Evolutionary conservation across 2,113 vertebrate genomes (phyloP), one percentile per base, ranked within the genome.

Genomic region (Laticauda laticaudata): DNA sequence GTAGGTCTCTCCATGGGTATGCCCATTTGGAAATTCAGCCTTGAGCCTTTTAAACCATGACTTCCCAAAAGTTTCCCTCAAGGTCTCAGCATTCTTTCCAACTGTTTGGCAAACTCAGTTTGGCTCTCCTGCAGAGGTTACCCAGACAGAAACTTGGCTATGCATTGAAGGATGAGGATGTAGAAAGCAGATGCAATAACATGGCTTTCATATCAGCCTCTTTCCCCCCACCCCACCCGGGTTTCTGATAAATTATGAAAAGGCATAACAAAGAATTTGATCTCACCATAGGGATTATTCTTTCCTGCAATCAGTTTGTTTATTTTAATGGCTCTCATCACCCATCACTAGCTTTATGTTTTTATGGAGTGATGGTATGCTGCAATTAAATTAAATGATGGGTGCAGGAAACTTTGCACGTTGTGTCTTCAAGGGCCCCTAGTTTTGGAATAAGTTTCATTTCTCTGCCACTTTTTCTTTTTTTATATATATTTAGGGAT

Each of bases 241-340:
- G 9, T 34, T 89, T 0, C 8, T 75, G 94, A 48, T 91, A 54
- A 56, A 69, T 5, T 59, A 57, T 86, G 92, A 91, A 3, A 11
- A 34, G 2, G 6, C 29, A 87, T 15, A 95, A 95, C 86, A 7
- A 94, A 1, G 39, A 4, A 89, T 93, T 55, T 94, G 53, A 75
- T 43, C 91, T 93, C 54, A 86, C 51, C 90, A 43, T 90, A 75
- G 88, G 43, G 87, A 26, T 92, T 89, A 55, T 0, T 0, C n/a
- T 5, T 91, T 43, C 43, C 23, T 93, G 59, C 20, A 45, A 29
- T 39, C 69, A 92, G n/a, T 94, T 92, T 92, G 92, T n/a, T 0
- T 48, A 86, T 1, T 92, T 90, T 87, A 55, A 87, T 57, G 21
- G 57, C 23, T 86, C 90, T 93, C 91, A 92, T 86, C 59, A 0